Conservation (phyloP, 2,888 invertebrate genomes). For the Erannis defoliaria region DNA sequence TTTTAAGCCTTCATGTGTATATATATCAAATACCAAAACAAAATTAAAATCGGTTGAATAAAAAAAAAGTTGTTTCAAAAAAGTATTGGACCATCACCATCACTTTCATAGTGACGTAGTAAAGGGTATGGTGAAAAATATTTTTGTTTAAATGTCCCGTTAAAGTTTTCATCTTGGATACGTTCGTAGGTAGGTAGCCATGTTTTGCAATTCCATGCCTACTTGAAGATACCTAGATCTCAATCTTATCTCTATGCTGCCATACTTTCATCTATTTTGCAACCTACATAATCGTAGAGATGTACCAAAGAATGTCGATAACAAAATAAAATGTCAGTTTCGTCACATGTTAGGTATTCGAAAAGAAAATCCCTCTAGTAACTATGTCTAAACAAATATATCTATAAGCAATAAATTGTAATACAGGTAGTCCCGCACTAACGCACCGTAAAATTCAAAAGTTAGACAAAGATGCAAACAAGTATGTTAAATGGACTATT, state of each 20-base stretch:
- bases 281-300: slow-evolving; percentile 13
- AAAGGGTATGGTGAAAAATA: too few species aligned
- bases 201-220: slow-evolving; percentile 6
- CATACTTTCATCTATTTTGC: slow-evolving; percentile 18
- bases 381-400: slow-evolving; percentile 7
- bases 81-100: too few species aligned
- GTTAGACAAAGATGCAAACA: slow-evolving; percentile 8
- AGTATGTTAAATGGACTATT: slow-evolving; percentile 18
- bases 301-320: slow-evolving; percentile 21
- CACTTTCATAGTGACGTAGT: too few species aligned
- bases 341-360: slow-evolving; percentile 30
- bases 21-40: too few species aligned
- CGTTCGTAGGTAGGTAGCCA: too few species aligned
- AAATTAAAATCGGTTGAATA: too few species aligned
- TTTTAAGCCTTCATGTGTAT: too few species aligned
- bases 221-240: slow-evolving; percentile 1
- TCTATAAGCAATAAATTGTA: neutral
- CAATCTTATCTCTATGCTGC: slow-evolving; percentile 8
- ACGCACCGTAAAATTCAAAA: slow-evolving; percentile 8
- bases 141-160: too few species aligned
- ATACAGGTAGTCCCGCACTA: slow-evolving; percentile 10
- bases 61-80: too few species aligned
- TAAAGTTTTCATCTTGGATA: too few species aligned
- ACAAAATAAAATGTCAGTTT: slow-evolving; percentile 19
- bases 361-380: slow-evolving; percentile 38